phyloP scores from a whole-genome alignment of 2,888 invertebrate species.

The Diarsia dahlii region DNA sequence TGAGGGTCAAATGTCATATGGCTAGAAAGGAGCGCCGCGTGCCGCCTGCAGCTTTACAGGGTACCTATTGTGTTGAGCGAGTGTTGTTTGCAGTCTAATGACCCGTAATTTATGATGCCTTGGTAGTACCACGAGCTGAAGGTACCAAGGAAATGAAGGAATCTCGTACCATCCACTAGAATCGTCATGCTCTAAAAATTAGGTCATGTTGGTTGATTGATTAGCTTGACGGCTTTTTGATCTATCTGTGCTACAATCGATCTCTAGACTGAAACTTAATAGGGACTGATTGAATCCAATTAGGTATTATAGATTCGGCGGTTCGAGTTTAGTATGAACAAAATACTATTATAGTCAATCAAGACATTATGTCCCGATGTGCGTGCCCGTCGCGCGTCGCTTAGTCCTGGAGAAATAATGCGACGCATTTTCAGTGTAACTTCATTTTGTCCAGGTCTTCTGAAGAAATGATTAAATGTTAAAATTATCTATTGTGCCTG shows the following conservation, averaged over 20 bases:
- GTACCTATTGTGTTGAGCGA: slow-evolving; percentile 17
- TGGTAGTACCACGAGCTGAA: background rate
- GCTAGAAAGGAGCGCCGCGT: slow-evolving; percentile 11
- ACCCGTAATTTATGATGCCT: slow-evolving; percentile 14
- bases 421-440: background rate
- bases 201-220: no score
- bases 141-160: background rate
- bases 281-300: slow-evolving; percentile 17
- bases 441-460: background rate
- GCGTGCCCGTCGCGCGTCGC: no score
- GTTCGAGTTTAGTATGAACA: slow-evolving; percentile 2
- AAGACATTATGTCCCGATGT: slow-evolving; percentile 20
- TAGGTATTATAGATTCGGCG: background rate
- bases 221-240: background rate
- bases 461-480: background rate
- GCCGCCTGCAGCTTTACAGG: slow-evolving; percentile 4
- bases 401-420: background rate
- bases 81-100: slow-evolving; percentile 15
- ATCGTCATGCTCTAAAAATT: background rate
- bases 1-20: slow-evolving; percentile 69
- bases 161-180: background rate
- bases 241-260: background rate
- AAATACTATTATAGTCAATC: background rate
- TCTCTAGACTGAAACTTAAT: background rate
- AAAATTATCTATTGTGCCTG: background rate